Conservation (phyloP, 64 coral and sea anemone species). For the Porites australiensis region DNA sequence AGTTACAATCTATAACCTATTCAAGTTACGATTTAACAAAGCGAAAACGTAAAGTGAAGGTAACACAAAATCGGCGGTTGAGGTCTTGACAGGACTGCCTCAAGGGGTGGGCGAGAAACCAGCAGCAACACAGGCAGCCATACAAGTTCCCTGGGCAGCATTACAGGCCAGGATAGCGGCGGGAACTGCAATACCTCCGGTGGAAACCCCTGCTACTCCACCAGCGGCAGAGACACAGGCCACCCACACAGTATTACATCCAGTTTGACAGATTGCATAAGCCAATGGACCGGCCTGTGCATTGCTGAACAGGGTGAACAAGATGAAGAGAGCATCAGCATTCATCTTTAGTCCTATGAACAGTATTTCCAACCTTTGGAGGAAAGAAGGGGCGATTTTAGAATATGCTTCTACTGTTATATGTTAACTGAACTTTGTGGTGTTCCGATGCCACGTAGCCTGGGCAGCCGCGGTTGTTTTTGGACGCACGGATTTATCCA, state of each 20-base stretch:
- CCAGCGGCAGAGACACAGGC: constrained; percentile 46
- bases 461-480: no score
- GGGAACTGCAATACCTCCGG: neutral
- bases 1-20: no score
- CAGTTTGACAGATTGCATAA: neutral
- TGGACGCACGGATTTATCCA: no score
- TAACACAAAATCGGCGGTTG: no score
- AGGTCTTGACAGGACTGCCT: no score
- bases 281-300: neutral
- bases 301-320: neutral
- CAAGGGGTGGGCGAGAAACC: neutral
- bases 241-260: neutral
- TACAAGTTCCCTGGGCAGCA: constrained; percentile 53
- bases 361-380: no score
- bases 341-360: neutral
- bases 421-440: no score
- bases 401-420: no score
- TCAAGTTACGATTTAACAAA: no score
- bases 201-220: constrained; percentile 13
- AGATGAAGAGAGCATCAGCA: neutral
- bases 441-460: no score
- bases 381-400: no score
- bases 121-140: constrained; percentile 59
- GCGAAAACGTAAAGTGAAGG: no score
- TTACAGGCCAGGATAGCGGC: constrained; percentile 55